phyloP scores from a whole-genome alignment of 2,113 vertebrate genomes.

The Oreocharis arfaki region DNA sequence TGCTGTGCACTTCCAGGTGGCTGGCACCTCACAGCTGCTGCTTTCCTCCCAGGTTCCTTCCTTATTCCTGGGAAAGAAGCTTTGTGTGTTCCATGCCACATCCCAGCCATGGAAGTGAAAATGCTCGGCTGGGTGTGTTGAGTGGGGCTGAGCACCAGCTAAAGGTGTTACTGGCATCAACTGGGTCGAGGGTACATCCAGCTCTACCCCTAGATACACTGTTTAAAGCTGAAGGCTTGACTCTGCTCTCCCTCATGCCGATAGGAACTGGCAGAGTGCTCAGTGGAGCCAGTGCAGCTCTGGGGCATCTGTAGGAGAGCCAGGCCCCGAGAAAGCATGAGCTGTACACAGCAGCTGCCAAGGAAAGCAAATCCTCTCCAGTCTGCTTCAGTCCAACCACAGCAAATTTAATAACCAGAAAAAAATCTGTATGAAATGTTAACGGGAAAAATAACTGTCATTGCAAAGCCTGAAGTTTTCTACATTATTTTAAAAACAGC shows the following conservation, averaged over 20 bases:
- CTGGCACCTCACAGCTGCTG: background rate
- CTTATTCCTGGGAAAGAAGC: background rate
- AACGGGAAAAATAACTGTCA: background rate
- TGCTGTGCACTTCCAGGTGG: background rate
- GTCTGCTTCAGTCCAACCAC: background rate
- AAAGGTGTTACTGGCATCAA: background rate
- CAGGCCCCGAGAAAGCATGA: background rate
- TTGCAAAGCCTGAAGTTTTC: background rate
- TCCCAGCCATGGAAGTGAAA: background rate
- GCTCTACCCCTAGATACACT: background rate
- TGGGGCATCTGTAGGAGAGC: background rate
- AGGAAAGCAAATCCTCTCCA: background rate
- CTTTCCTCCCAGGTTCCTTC: background rate
- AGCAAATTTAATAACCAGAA: background rate
- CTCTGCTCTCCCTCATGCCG: background rate
- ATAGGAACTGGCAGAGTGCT: background rate
- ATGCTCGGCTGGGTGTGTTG: background rate
- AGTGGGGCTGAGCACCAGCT: background rate
- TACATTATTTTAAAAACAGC: background rate
- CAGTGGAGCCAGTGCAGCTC: background rate
- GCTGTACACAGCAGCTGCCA: background rate
- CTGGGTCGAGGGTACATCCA: accelerated
- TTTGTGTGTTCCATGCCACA: background rate
- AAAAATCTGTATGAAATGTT: background rate
- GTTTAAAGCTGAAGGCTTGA: background rate